Evolutionary conservation across 2,888 invertebrate species (phyloP), one percentile per base, ranked within the genome.

Genomic region (Urechis unicinctus): DNA sequence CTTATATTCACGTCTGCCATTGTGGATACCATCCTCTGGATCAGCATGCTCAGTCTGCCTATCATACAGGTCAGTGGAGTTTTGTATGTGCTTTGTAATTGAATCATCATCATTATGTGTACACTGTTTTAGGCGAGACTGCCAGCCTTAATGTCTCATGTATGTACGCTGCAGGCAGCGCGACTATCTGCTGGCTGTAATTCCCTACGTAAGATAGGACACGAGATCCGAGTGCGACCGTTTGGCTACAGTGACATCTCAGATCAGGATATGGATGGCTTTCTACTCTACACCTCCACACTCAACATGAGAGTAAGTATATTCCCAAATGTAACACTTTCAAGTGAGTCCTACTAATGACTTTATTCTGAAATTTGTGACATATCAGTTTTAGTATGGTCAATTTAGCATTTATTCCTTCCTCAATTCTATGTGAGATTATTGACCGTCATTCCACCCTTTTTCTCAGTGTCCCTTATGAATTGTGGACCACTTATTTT

Each of bases 231-330:
- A 47, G 75, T 74, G 2, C 41, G 52, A 5, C 58, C 58, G 9
- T 77, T 76, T 66, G 77, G 76, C 21, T 78, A 77, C 61, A 73
- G 74, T 54, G 67, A 69, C 31, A 65, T 64, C 41, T 68, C 72
- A 17, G 65, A 68, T 44, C 52, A 69, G 41, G 76, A 77, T 43
- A 65, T 78, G 3, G 77, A 78, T 57, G 77, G 77, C 1, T 78
- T 78, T 58, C 66, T 78, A 2, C 62, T 73, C 30, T 78, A 36
- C 46, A 56, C 53, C n/a, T 56, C 60, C 17, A 43, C 52, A 5
- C 48, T 58, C 13, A 49, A 50, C 17, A 9, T 60, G 24, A 54
- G 52, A 52, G 60, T 59, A 46, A 5, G 51, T 26, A 43, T 17
- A 36, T 9, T 36, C 36, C 36, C n/a, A n/a, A n/a, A n/a, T n/a